A percentile compares a stretch with the other conserved stretches of the same genome.
phyloP scores from a whole-genome alignment of 2,888 invertebrate species.

The Esperia sulphurella region DNA sequence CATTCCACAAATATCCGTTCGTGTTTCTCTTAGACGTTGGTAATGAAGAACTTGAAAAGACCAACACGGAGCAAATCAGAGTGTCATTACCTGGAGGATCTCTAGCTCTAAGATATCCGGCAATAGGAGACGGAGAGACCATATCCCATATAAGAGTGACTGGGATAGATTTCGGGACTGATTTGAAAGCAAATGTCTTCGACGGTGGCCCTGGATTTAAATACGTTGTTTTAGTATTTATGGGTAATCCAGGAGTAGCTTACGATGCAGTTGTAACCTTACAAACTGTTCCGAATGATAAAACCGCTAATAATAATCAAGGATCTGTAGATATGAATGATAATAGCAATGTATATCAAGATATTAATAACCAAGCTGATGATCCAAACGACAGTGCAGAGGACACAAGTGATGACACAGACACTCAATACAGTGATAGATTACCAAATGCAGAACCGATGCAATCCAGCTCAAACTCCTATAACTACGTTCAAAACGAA shows the following conservation, averaged over 20 bases:
- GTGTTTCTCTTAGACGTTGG: constrained; percentile 66
- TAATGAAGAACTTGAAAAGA: constrained; percentile 66
- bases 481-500: constrained; percentile 39
- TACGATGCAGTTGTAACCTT: constrained; percentile 64
- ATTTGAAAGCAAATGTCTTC: constrained; percentile 61
- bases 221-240: constrained; percentile 60
- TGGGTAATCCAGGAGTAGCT: constrained; percentile 52
- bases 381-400: constrained; percentile 38
- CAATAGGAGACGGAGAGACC: constrained; percentile 49
- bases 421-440: constrained; percentile 18
- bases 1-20: constrained; percentile 66
- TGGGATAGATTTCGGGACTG: constrained; percentile 65
- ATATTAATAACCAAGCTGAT: constrained; percentile 19
- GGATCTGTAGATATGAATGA: constrained; percentile 1
- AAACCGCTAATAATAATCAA: constrained; percentile 13
- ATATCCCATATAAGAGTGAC: constrained; percentile 67
- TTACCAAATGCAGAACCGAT: constrained; percentile 35
- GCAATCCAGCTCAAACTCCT: constrained; percentile 48
- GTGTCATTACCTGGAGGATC: constrained; percentile 64
- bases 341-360: background rate
- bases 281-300: constrained; percentile 41
- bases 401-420: constrained; percentile 22
- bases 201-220: constrained; percentile 71
- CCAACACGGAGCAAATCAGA: constrained; percentile 60
- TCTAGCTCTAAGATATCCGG: constrained; percentile 62